A percentile compares a stretch with the other conserved stretches of the same genome.
Evolutionary conservation across 2,797 vertebrate species (phyloP).

Genomic region (Paratrypauchen microcephalus): DNA sequence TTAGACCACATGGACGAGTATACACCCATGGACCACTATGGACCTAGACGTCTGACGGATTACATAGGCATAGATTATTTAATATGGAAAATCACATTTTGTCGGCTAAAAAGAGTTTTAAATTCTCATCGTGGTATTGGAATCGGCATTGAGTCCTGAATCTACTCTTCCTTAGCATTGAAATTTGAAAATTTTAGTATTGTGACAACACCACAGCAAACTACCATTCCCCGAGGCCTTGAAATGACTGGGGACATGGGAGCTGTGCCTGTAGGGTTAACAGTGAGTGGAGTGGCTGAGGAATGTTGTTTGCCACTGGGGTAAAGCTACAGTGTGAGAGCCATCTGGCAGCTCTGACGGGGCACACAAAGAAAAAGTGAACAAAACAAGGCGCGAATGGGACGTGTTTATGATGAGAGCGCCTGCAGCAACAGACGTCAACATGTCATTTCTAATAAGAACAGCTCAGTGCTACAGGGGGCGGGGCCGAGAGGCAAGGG

Average conservation of each 20-base stretch:
- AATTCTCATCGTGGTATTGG: too few relatives aligned
- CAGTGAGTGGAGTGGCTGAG: constrained; percentile 47
- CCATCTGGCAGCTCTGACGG: constrained; percentile 43
- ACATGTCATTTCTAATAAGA: constrained; percentile 50
- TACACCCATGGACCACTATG: too few relatives aligned
- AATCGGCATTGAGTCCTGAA: too few relatives aligned
- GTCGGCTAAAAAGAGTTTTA: too few relatives aligned
- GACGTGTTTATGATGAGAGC: constrained; percentile 45
- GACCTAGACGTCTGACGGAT: too few relatives aligned
- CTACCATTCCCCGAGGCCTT: not conserved
- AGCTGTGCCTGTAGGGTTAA: constrained; percentile 46
- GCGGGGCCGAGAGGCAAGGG: not conserved
- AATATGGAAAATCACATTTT: too few relatives aligned
- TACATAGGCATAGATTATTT: too few relatives aligned
- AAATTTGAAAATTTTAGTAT: too few relatives aligned
- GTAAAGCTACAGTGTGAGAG: constrained; percentile 59
- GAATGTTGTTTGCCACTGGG: constrained; percentile 73
- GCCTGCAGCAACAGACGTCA: constrained; percentile 55
- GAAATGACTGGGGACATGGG: not conserved
- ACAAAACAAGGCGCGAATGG: constrained; percentile 49
- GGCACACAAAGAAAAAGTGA: constrained; percentile 39
- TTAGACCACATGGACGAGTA: too few relatives aligned
- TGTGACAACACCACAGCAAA: not conserved
- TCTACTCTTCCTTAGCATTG: too few relatives aligned
- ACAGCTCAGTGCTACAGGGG: not conserved